Evolutionary conservation across 2,113 vertebrate species (phyloP).

Genomic region (Thalassarche chlororhynchos): DNA sequence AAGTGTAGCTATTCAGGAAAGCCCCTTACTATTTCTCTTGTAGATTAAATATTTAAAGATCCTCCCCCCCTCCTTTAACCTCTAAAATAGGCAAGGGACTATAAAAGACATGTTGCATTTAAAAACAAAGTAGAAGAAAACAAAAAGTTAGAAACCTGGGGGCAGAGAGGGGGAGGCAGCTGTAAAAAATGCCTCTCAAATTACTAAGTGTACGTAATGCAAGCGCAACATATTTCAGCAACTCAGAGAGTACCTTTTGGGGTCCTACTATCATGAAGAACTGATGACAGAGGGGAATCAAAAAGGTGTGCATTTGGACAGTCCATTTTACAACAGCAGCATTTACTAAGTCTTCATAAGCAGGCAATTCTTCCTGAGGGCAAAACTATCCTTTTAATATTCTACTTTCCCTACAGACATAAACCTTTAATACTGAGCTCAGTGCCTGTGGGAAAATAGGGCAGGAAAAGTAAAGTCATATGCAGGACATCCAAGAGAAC

Average conservation of each 20-base stretch:
- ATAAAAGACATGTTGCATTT: slow-evolving; percentile 36
- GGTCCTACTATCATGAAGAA: background rate
- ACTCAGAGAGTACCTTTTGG: background rate
- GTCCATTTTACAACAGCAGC: background rate
- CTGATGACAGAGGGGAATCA: background rate
- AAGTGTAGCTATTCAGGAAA: slow-evolving; percentile 34
- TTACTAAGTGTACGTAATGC: background rate
- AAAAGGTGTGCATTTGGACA: background rate
- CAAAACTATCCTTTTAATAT: background rate
- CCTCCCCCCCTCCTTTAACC: background rate
- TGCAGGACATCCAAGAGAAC: background rate
- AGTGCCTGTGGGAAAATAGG: background rate
- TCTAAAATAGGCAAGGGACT: slow-evolving; percentile 26
- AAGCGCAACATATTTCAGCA: background rate
- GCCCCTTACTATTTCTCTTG: background rate
- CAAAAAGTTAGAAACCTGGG: background rate
- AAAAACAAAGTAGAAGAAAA: slow-evolving; percentile 12
- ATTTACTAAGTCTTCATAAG: background rate
- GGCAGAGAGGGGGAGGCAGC: background rate
- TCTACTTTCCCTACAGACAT: background rate
- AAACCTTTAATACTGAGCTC: background rate
- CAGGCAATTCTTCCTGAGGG: background rate
- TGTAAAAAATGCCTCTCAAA: background rate
- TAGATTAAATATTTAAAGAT: slow-evolving; percentile 50
- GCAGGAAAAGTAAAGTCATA: background rate